Evolutionary conservation across 2,113 vertebrate genomes (phyloP), one percentile per base, ranked within the genome.

Genomic region (Cochlearius cochlearius): DNA sequence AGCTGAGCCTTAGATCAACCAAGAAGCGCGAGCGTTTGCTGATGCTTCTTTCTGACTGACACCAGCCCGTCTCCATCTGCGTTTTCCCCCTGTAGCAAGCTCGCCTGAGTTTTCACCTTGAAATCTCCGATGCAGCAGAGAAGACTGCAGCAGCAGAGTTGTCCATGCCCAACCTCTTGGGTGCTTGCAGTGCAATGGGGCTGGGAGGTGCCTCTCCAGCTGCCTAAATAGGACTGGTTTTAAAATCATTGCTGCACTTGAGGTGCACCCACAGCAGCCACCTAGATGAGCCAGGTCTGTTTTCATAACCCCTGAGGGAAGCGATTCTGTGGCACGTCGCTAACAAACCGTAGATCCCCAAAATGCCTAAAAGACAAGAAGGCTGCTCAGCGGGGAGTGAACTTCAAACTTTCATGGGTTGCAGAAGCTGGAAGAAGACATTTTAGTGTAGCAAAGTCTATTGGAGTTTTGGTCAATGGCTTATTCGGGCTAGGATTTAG

Each of bases 251-350:
- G 68, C 84, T 58, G 55, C 14, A 26, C 47, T 10, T 17, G 77
- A 69, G 82, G 82, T 69, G 72, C 50, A 27, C 12, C 4, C 30
- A 2, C 43, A 64, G 92, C 80, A 77, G 39, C 55, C 45, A 22
- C 72, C 27, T 52, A 2, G 3, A 7, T n/a, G n/a, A 53, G 34
- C 59, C 56, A 6, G 56, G 50, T 83, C 86, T 36, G 8, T 47
- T 38, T 58, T 50, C 29, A 12, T 49, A 63, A 49, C 9, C 60
- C 94, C 52, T 17, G 53, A 78, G 90, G 82, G 91, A 79, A 19
- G 4, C 0, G 0, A 5, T 16, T 34, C 14, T 22, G 43, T 63
- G 89, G 32, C 67, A 63, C 2, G 0, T 43, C 55, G 30, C 59
- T 43, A 47, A 47, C 78, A 73, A 73, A 36, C 56, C 41, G 17